A percentile compares a stretch with the other conserved stretches of the same genome.
These are phyloP conservation scores for Dolomedes plantarius DNA, from an alignment of 2,888 invertebrate species.

Conservation along the genomic window DNA sequence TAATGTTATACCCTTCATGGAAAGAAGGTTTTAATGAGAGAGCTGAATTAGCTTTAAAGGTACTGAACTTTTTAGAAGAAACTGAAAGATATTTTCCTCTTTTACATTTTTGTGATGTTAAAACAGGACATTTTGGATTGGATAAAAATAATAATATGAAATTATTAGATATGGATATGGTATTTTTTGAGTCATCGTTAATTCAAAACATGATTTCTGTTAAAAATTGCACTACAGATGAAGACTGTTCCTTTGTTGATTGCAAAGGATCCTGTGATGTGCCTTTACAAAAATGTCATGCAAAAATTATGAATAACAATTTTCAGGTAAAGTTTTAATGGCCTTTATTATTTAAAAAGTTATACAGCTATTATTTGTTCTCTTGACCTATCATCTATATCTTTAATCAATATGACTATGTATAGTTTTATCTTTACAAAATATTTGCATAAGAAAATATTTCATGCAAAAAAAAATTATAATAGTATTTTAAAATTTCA, in stretches of 20 bases:
- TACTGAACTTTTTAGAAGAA: constrained; percentile 81
- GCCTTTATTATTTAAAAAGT: too few relatives aligned
- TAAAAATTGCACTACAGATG: constrained; percentile 79
- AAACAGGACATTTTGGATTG: constrained; percentile 83
- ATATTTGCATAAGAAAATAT: too few relatives aligned
- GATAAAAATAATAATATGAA: constrained; percentile 77
- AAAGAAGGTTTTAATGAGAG: constrained; percentile 73
- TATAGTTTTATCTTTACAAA: too few relatives aligned
- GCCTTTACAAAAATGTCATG: constrained; percentile 79
- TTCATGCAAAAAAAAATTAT: too few relatives aligned
- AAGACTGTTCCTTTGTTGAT: constrained; percentile 83
- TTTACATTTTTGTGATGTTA: constrained; percentile 83
- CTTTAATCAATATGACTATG: too few relatives aligned
- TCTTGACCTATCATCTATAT: too few relatives aligned
- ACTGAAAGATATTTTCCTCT: constrained; percentile 81
- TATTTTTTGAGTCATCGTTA: constrained; percentile 80
- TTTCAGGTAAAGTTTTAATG: constrained; percentile 79
- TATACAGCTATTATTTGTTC: too few relatives aligned
- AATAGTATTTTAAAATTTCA: too few relatives aligned
- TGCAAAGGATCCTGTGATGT: constrained; percentile 82
- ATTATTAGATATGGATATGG: constrained; percentile 82
- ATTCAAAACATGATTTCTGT: constrained; percentile 68
- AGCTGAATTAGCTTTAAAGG: constrained; percentile 77
- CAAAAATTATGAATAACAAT: constrained; percentile 82
- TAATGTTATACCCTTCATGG: constrained; percentile 71